Conservation (phyloP, 2,113 vertebrate genomes). For the Pyxicephalus adspersus region DNA sequence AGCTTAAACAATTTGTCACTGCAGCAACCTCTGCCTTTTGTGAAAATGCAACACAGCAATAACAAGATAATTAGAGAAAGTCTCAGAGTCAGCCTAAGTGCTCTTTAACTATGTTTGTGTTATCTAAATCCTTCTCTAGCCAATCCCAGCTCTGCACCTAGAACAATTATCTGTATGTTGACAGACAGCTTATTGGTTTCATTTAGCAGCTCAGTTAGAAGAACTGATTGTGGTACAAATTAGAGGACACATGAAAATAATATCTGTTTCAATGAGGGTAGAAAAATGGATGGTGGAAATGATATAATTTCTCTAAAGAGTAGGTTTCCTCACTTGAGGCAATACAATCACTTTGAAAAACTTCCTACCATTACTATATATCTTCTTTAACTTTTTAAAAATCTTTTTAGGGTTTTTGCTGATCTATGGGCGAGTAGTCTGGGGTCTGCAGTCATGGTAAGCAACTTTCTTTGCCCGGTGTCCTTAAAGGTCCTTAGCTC, state of each 20-base stretch:
- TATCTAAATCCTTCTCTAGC: slow-evolving; percentile 18
- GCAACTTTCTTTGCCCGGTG: too few relatives aligned
- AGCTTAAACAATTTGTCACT: slow-evolving; percentile 40
- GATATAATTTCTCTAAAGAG: background rate
- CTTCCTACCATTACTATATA: too few relatives aligned
- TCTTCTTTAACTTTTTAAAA: too few relatives aligned
- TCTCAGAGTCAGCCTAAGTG: slow-evolving; percentile 42
- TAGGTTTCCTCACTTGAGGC: too few relatives aligned
- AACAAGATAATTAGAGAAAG: slow-evolving; percentile 19
- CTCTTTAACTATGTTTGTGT: slow-evolving; percentile 30
- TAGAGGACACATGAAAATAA: background rate
- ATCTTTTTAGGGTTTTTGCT: too few relatives aligned
- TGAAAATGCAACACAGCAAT: slow-evolving; percentile 27
- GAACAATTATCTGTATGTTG: slow-evolving; percentile 39
- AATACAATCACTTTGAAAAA: too few relatives aligned
- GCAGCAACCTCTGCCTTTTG: slow-evolving; percentile 27
- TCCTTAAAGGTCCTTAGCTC: too few relatives aligned
- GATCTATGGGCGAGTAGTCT: too few relatives aligned
- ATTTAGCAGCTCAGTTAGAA: slow-evolving; percentile 23
- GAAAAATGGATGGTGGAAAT: background rate
- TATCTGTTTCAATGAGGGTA: background rate
- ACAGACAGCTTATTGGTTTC: slow-evolving; percentile 42
- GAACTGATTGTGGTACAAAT: slow-evolving; percentile 21
- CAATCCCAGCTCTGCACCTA: background rate
- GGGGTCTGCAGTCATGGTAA: too few relatives aligned